Conservation (phyloP, 2,888 invertebrate genomes). For the Phyto melanocephala region DNA sequence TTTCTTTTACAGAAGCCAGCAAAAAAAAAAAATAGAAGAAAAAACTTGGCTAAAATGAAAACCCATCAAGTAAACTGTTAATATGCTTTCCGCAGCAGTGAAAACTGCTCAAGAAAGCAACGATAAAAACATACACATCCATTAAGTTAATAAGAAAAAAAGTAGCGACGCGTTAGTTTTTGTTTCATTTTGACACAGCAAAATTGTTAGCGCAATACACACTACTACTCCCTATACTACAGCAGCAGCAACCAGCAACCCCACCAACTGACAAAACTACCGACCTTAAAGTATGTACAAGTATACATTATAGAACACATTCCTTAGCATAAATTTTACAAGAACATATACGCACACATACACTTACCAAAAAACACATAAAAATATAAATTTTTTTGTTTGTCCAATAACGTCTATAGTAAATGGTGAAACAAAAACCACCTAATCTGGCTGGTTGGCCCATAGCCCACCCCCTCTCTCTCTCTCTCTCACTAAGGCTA, state of each 20-base stretch:
- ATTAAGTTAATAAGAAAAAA: slow-evolving; percentile 64
- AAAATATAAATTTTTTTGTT: background rate
- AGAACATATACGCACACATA: background rate
- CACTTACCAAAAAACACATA: background rate
- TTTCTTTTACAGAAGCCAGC: background rate
- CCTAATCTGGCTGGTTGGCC: slow-evolving; percentile 57
- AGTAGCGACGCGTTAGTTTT: slow-evolving; percentile 62
- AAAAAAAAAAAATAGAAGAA: background rate
- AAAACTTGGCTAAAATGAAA: slow-evolving; percentile 52
- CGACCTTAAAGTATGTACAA: slow-evolving; percentile 52
- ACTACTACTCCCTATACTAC: background rate
- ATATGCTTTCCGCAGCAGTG: slow-evolving; percentile 17
- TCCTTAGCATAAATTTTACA: slow-evolving; percentile 49
- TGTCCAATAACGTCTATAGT: slow-evolving; percentile 51
- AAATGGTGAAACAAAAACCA: slow-evolving; percentile 53
- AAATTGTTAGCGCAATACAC: slow-evolving; percentile 35
- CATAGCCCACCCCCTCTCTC: slow-evolving; percentile 54
- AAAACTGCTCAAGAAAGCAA: slow-evolving; percentile 7
- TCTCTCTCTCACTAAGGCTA: background rate
- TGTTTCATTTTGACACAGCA: slow-evolving; percentile 62
- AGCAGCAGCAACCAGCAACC: slow-evolving; percentile 31
- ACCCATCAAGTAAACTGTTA: slow-evolving; percentile 48
- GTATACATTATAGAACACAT: slow-evolving; percentile 54
- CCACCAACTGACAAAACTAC: slow-evolving; percentile 39
- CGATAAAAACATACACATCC: slow-evolving; percentile 28